Conservation (phyloP, 35 echinoderm and acorn worm genomes). For the Apostichopus japonicus region DNA sequence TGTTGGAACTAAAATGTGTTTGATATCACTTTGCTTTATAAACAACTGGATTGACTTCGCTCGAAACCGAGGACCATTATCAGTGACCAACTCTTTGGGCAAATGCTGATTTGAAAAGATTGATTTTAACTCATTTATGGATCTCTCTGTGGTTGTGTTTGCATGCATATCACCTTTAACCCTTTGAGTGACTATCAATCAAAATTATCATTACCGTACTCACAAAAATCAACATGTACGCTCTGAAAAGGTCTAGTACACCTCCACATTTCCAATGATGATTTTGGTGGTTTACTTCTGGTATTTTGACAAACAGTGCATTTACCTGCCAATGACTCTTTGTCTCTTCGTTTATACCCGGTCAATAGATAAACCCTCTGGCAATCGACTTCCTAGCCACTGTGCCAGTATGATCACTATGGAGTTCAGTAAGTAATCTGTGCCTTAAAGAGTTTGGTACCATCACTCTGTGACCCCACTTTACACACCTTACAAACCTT, state of each 20-base stretch:
- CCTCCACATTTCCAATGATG: slow-evolving; percentile 43
- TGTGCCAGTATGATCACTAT: slow-evolving; percentile 40
- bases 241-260: slow-evolving; percentile 30
- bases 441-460: not conserved
- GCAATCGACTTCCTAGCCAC: slow-evolving; percentile 12
- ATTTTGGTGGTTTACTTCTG: slow-evolving; percentile 8
- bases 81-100: slow-evolving; percentile 35
- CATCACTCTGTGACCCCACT: slow-evolving; percentile 27
- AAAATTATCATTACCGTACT: slow-evolving; percentile 27
- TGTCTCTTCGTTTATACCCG: slow-evolving; percentile 28
- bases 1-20: slow-evolving; percentile 21
- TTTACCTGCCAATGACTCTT: not conserved
- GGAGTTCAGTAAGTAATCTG: slow-evolving; percentile 30
- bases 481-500: slow-evolving; percentile 3
- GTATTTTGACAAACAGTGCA: slow-evolving; percentile 24
- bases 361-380: slow-evolving; percentile 40
- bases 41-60: slow-evolving; percentile 6
- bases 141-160: slow-evolving; percentile 51
- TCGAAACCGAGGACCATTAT: slow-evolving; percentile 57
- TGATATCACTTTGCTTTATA: slow-evolving; percentile 36
- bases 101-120: slow-evolving; percentile 28
- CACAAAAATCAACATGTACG: slow-evolving; percentile 43
- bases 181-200: slow-evolving; percentile 57
- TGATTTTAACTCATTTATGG: not conserved
- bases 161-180: not conserved